Conservation (phyloP, 2,113 vertebrate genomes). For the Enhydra lutris region DNA sequence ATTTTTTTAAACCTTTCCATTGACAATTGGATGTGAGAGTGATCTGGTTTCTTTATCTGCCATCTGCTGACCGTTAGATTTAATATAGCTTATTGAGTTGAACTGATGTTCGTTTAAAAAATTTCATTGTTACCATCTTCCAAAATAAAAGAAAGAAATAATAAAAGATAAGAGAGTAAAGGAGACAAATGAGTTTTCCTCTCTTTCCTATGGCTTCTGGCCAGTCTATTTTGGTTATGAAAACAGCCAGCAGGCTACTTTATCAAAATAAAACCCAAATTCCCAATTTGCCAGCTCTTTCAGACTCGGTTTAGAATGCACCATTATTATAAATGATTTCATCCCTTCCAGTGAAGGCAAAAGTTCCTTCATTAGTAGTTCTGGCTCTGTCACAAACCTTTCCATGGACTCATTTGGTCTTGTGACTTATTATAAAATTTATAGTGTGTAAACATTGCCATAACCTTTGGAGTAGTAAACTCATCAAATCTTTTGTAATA, state of each 20-base stretch:
- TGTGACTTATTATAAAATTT: slow-evolving; percentile 69
- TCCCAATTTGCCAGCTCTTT: slow-evolving; percentile 59
- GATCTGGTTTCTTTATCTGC: background rate
- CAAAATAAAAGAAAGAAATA: background rate
- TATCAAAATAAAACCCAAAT: slow-evolving; percentile 55
- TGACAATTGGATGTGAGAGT: background rate
- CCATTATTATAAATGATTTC: slow-evolving; percentile 57
- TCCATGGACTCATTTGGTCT: slow-evolving; percentile 52
- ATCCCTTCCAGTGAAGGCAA: slow-evolving; percentile 58
- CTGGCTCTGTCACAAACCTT: slow-evolving; percentile 43
- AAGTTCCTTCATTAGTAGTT: slow-evolving; percentile 63
- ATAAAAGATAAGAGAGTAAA: slow-evolving; percentile 2
- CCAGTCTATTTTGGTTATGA: slow-evolving; percentile 44
- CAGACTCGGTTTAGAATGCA: slow-evolving; percentile 12
- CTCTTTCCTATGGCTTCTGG: slow-evolving; percentile 31
- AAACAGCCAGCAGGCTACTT: slow-evolving; percentile 44
- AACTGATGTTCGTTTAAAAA: slow-evolving; percentile 34
- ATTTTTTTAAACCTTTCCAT: background rate
- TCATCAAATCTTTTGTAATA: slow-evolving; percentile 46
- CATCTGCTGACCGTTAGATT: background rate
- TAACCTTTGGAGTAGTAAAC: slow-evolving; percentile 61
- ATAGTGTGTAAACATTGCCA: slow-evolving; percentile 52
- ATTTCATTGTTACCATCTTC: background rate
- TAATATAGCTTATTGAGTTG: background rate
- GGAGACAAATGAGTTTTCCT: background rate